Percentiles rank a stretch among this genome's conserved stretches.
These are phyloP conservation scores for Synanthedon tipuliformis DNA, from an alignment of 2,888 invertebrate genomes.

Conservation along the genomic window DNA sequence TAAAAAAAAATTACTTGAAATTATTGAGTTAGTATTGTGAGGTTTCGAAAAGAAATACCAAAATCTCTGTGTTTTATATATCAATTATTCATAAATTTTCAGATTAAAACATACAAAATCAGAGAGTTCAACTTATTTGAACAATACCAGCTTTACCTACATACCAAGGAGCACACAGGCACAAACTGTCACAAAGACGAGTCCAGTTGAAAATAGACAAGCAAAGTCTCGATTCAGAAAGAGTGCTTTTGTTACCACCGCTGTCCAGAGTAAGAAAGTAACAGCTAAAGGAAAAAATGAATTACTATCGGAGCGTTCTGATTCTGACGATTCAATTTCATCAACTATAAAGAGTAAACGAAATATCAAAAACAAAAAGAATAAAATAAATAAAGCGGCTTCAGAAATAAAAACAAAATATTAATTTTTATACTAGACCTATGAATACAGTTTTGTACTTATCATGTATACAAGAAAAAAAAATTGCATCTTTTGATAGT, in stretches of 20 bases:
- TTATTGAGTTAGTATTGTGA: too few relatives aligned
- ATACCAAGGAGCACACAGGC: slow-evolving; percentile 42
- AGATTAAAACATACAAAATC: slow-evolving; percentile 57
- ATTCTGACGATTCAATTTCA: slow-evolving; percentile 55
- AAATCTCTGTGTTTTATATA: neutral
- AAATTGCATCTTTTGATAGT: too few relatives aligned
- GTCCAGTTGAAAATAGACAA: slow-evolving; percentile 28
- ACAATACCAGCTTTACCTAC: slow-evolving; percentile 57
- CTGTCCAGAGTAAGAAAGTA: slow-evolving; percentile 54
- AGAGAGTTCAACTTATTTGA: slow-evolving; percentile 40
- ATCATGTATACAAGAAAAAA: too few relatives aligned
- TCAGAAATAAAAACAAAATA: slow-evolving; percentile 24
- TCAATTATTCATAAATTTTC: slow-evolving; percentile 15
- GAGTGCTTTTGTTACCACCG: slow-evolving; percentile 71
- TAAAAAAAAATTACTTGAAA: too few relatives aligned
- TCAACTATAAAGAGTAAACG: slow-evolving; percentile 55
- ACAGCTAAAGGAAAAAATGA: slow-evolving; percentile 24
- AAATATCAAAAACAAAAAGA: slow-evolving; percentile 45
- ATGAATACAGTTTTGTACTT: too few relatives aligned
- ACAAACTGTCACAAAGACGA: slow-evolving; percentile 24
- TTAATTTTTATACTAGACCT: too few relatives aligned
- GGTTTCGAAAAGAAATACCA: too few relatives aligned
- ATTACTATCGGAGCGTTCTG: slow-evolving; percentile 47
- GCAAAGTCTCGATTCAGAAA: slow-evolving; percentile 68
- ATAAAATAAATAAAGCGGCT: slow-evolving; percentile 33